These are phyloP conservation scores for Pegea sp. DNA, from an alignment of 23 tunicate species.

Conservation along the genomic window DNA sequence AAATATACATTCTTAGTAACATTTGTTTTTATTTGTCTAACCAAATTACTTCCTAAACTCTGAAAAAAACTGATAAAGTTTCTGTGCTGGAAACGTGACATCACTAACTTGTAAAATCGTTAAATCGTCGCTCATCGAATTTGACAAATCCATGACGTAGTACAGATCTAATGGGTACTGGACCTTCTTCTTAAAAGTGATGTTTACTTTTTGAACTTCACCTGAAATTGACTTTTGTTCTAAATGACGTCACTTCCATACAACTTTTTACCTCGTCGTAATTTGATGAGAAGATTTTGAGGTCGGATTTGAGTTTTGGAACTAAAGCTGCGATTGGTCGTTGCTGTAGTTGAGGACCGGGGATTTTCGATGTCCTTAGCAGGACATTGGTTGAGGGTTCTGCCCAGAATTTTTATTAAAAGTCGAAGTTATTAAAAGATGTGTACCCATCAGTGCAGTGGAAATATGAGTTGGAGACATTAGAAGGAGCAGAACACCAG, in stretches of 20 bases:
- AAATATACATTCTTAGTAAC: slow-evolving; percentile 23
- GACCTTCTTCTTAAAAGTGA: slow-evolving; percentile 19
- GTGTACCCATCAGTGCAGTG: too few relatives aligned
- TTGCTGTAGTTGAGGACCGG: not conserved
- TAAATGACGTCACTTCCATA: too few relatives aligned
- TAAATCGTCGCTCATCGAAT: slow-evolving; percentile 31
- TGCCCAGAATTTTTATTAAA: too few relatives aligned
- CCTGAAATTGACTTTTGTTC: slow-evolving; percentile 12
- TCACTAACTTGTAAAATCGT: slow-evolving; percentile 7
- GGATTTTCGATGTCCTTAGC: not conserved
- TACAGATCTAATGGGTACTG: slow-evolving; percentile 36
- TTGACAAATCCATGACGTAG: slow-evolving; percentile 42
- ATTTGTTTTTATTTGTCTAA: slow-evolving; percentile 13
- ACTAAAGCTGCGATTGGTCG: not conserved
- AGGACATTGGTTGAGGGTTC: not conserved
- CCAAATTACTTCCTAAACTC: slow-evolving; percentile 22
- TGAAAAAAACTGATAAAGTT: too few relatives aligned
- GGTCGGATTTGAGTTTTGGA: slow-evolving; percentile 14
- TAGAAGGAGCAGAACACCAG: too few relatives aligned
- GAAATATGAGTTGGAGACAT: too few relatives aligned
- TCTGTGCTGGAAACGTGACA: too few relatives aligned
- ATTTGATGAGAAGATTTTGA: slow-evolving; percentile 14
- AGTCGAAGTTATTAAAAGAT: too few relatives aligned
- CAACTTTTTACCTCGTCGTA: slow-evolving; percentile 12
- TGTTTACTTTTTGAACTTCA: slow-evolving; percentile 8